These are phyloP conservation scores for Pegoplata infirma DNA, from an alignment of 2,888 invertebrate species.

Conservation along the genomic window DNA sequence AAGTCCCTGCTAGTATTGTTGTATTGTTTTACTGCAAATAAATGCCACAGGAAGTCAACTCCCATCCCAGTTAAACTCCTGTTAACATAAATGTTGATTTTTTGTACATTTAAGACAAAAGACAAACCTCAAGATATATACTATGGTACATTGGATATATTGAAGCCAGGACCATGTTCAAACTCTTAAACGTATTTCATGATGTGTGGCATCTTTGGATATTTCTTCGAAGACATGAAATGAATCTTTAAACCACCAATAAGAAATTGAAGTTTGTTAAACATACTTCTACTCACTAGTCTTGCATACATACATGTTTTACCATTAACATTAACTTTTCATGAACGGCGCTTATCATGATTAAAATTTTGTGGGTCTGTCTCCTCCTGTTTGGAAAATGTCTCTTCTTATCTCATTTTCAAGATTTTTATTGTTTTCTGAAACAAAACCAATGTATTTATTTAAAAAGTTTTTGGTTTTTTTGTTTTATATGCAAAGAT, in stretches of 20 bases:
- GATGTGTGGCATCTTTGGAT: conserved; percentile 53
- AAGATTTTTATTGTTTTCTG: conserved; percentile 1
- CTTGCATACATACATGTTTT: background rate
- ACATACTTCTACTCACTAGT: too few relatives aligned
- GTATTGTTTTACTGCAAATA: conserved; percentile 40
- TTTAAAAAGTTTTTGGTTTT: conserved; percentile 39
- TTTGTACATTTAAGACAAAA: background rate
- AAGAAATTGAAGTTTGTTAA: conserved; percentile 28
- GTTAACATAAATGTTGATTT: conserved; percentile 48
- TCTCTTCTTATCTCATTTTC: conserved; percentile 4
- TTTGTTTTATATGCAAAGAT: conserved; percentile 19
- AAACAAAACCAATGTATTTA: conserved; percentile 37
- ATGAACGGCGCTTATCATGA: conserved; percentile 50
- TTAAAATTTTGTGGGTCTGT: conserved; percentile 20
- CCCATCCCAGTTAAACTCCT: conserved; percentile 56
- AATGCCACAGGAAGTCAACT: conserved; percentile 57
- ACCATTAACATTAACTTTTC: conserved; percentile 41
- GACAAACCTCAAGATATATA: too few relatives aligned
- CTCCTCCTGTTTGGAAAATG: background rate
- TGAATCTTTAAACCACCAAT: conserved; percentile 54
- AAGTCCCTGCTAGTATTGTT: conserved; percentile 27
- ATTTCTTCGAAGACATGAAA: conserved; percentile 40
- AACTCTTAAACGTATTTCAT: conserved; percentile 33
- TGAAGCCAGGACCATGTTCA: conserved; percentile 40
- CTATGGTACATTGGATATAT: conserved; percentile 18